Evolutionary conservation across 1,140 invertebrate genomes (phyloP).

Genomic region (Melipona quadrifasciata): DNA sequence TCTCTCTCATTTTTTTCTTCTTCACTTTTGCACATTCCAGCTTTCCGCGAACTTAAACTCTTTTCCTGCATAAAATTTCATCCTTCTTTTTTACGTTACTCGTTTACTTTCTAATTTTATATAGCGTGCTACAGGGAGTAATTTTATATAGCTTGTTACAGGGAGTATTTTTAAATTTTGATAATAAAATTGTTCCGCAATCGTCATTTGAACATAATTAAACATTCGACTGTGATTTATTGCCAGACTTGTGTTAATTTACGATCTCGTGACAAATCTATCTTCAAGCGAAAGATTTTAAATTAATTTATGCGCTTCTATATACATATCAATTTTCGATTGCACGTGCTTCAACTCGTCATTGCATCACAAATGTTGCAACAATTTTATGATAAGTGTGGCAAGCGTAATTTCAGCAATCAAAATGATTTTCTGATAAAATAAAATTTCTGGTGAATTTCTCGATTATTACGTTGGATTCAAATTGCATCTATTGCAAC

Average conservation of each 20-base stretch:
- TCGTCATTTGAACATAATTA: neutral
- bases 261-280: neutral
- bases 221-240: constrained; percentile 44
- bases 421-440: neutral
- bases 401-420: neutral
- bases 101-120: neutral
- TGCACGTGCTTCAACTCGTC: neutral
- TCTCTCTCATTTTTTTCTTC: neutral
- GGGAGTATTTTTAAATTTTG: neutral
- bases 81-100: neutral
- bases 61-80: neutral
- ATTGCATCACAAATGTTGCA: neutral
- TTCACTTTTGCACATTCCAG: neutral
- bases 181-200: constrained; percentile 10
- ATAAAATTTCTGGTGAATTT: neutral
- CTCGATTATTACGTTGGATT: neutral
- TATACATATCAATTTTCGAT: neutral
- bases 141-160: no score
- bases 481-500: neutral
- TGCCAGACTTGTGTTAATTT: constrained; percentile 14
- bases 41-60: neutral
- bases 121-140: no score
- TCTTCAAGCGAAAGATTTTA: neutral
- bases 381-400: neutral
- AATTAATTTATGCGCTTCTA: constrained; percentile 14